Base-by-base conservation (phyloP, 2,797 vertebrate genomes). In the Phataginus tetradactyla region DNA sequence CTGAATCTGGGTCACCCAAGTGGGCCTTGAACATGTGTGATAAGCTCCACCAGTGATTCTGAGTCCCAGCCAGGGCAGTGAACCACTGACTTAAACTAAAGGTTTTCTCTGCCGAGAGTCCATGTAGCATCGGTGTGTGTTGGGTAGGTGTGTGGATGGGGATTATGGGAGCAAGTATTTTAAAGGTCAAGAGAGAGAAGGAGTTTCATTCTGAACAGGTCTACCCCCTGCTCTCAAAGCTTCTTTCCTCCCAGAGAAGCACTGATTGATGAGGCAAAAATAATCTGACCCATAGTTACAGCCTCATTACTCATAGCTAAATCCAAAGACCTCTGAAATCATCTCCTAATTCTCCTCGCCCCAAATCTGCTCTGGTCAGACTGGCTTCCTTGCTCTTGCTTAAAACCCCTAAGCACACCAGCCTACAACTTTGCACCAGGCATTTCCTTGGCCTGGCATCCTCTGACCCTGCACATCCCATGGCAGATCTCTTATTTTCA, bases 121-220 rank as follows among this genome's bases (percentile, higher is more conserved):
- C 4, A 21, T 0, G 11, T 17, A 9, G 1, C 20, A 32, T 4
- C 32, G 17, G 2, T 17, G 5, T 66, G 12, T 32, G 7, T 45
- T 55, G 34, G 13, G 17, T 49, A 34, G 8, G 13, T 39, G 45
- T 34, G 9, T 29, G 32, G 23, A 27, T 23, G 13, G 12, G 14
- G 8, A 14, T 51, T 74, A 45, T 11, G 9, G 51, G 7, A 63
- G 20, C 27, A 68, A 72, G 2, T 17, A 34, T 90, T 53, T 42
- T 37, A 51, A 15, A 75, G 9, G 27, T 51, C 4, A 32, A n/a
- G 32, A 77, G 25, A 68, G 37, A 64, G 21, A 69, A 55, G 4
- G 6, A 32, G 12, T n/a, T 29, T 59, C 7, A 37, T 51, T 89
- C 14, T 34, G 37, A 84, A 29, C 18, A 37, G 3, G 12, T 21